Conservation (phyloP, 1,140 invertebrate species). For the Eulimnadia texana region DNA sequence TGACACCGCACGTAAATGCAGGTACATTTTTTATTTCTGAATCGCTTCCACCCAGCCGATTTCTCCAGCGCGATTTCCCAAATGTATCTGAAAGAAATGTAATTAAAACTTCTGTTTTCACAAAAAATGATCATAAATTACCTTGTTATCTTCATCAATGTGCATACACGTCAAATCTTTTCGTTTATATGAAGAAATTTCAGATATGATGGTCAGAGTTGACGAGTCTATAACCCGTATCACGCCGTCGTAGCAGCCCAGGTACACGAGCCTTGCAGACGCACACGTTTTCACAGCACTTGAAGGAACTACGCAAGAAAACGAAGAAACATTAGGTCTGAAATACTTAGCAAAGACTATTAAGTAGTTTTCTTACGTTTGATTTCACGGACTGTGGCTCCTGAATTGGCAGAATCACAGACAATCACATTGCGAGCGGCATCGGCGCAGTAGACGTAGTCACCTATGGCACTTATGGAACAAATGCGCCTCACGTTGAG, state of each 20-base stretch:
- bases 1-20: background rate
- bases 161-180: background rate
- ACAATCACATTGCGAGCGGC: background rate
- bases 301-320: background rate
- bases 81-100: background rate
- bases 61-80: background rate
- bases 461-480: background rate
- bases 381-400: background rate
- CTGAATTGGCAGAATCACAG: background rate
- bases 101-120: too few relatives aligned
- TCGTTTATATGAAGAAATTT: background rate
- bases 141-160: background rate
- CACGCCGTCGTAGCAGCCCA: background rate
- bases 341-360: background rate
- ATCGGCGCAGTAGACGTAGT: background rate
- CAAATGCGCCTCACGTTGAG: background rate
- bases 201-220: background rate
- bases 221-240: background rate
- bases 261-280: background rate
- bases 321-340: background rate
- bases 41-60: background rate
- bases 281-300: background rate
- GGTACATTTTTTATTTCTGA: background rate
- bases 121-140: background rate
- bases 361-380: background rate